Percentiles rank a stretch among this genome's conserved stretches.
These are phyloP conservation scores for Ctenicera cuprea DNA, from an alignment of 2,888 invertebrate genomes.

Conservation along the genomic window DNA sequence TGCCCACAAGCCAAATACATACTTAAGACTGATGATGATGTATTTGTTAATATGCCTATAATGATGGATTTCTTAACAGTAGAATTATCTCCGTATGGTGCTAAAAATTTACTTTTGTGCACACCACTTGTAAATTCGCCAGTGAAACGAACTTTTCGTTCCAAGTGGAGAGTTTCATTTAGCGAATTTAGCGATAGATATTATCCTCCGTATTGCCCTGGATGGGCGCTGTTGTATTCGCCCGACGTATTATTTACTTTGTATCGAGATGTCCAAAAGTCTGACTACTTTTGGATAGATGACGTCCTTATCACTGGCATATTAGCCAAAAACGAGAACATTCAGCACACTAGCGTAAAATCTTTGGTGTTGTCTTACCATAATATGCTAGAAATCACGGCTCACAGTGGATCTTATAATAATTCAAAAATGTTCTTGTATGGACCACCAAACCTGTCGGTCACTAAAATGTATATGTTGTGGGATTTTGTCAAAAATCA, in stretches of 20 bases:
- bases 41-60: conserved; percentile 82
- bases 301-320: conserved; percentile 83
- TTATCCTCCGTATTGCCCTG: conserved; percentile 87
- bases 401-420: conserved; percentile 50
- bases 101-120: conserved; percentile 80
- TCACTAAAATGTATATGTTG: conserved; percentile 72
- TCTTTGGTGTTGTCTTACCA: conserved; percentile 37
- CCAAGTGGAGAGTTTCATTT: conserved; percentile 86
- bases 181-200: conserved; percentile 78
- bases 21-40: conserved; percentile 87
- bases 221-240: conserved; percentile 78
- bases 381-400: conserved; percentile 14
- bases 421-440: conserved; percentile 72
- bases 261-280: conserved; percentile 75
- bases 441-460: conserved; percentile 75
- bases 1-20: conserved; percentile 81
- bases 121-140: conserved; percentile 70
- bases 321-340: conserved; percentile 75
- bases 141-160: conserved; percentile 79
- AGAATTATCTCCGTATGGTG: conserved; percentile 78
- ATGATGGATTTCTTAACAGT: conserved; percentile 77
- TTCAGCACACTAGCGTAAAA: conserved; percentile 74
- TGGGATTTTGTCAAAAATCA: conserved; percentile 71
- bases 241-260: conserved; percentile 75
- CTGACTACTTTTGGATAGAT: conserved; percentile 84